Base-by-base conservation (phyloP, 2,888 invertebrate species). In the Cerceris rybyensis region DNA sequence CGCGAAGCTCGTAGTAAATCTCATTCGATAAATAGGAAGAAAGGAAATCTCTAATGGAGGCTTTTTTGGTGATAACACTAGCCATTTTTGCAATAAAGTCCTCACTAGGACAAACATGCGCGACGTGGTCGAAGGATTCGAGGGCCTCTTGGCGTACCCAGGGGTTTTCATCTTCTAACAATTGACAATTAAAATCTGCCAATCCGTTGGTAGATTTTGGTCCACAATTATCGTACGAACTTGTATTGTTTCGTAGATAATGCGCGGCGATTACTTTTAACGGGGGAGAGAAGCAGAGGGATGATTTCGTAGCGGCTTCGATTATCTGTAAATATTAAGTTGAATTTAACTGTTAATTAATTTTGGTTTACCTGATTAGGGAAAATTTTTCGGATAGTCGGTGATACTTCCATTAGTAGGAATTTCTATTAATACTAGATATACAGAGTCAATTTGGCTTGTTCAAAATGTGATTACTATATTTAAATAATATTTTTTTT, bases 101-200 rank as follows among this genome's bases (percentile, higher is more conserved):
- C 4, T 86, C 85, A 43, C 89, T 89, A 0, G 86, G 81, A 11
- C 88, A 88, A 0, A 71, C 70, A 4, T 87, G 87, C 6, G 89
- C 87, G 6, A 90, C 78, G 5, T 86, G 46, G 50, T 90, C 87
- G 64, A 92, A 92, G 13, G 87, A 87, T 49, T 92, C 91, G 7
- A 92, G 79, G 0, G 88, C 89, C 60, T 91, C 90, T 61, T 92
- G 91, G 11, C 79, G 82, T 0, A 91, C 86, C 82, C 86, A 87
- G 0, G 88, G 84, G 67, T 87, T 82, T 0, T 83, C 76, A 43
- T 90, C 90, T 54, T 86, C 85, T 4, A 92, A 42, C 13, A 92
- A 70, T 6, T 66, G 76, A 65, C 86, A 86, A 42, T 89, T 89
- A 5, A 92, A 60, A 55, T 88, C 85, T 0, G 86, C 85, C 9